These are phyloP conservation scores for Pararge aegeria DNA, from an alignment of 1,140 invertebrate genomes.

Conservation along the genomic window DNA sequence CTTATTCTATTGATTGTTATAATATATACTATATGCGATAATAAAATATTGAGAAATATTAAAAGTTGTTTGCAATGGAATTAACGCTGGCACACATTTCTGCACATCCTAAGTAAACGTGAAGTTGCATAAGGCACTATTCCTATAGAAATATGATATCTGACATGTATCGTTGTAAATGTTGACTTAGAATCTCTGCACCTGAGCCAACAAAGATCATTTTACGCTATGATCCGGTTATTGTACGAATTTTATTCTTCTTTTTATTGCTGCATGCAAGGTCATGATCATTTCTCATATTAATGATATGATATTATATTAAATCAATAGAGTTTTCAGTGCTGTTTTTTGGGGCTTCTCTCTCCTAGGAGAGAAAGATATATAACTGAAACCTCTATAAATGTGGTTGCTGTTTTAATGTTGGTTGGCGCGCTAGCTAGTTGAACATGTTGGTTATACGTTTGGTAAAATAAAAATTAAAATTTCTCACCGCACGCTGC, in stretches of 20 bases:
- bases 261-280: not conserved
- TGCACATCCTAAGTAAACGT: conserved; percentile 60
- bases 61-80: not conserved
- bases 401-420: no score
- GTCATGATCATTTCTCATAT: not conserved
- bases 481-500: no score
- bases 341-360: no score
- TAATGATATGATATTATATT: no score
- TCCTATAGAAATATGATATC: conserved; percentile 62
- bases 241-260: not conserved
- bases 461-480: no score
- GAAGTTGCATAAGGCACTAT: conserved; percentile 57
- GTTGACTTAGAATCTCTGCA: conserved; percentile 54
- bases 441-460: no score
- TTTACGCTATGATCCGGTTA: not conserved
- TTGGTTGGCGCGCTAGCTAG: no score
- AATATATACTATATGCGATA: no score
- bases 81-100: conserved; percentile 17
- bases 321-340: no score
- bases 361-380: no score
- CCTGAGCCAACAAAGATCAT: conserved; percentile 63
- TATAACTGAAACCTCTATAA: no score
- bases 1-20: no score
- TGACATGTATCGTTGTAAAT: conserved; percentile 47
- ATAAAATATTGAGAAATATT: not conserved